Evolutionary conservation across 2,888 invertebrate species (phyloP).

Genomic region (Lymantria monacha): DNA sequence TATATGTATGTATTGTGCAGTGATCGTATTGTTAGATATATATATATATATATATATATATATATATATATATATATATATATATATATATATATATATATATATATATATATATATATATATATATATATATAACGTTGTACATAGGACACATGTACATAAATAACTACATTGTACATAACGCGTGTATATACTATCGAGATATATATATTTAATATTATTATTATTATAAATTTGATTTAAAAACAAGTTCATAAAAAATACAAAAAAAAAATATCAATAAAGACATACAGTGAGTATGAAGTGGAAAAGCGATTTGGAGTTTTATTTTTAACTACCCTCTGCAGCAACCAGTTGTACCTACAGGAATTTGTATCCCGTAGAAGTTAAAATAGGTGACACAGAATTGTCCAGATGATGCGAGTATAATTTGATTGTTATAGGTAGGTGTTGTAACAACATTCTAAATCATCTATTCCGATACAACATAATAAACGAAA

Average conservation of each 20-base stretch:
- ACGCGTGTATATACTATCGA: slow-evolving; percentile 72
- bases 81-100: no score
- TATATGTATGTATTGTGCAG: slow-evolving; percentile 43
- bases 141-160: slow-evolving; percentile 53
- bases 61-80: no score
- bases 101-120: no score
- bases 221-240: slow-evolving; percentile 75
- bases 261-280: slow-evolving; percentile 65
- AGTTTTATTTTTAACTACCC: slow-evolving; percentile 41
- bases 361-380: no score
- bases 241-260: slow-evolving; percentile 73
- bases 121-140: no score
- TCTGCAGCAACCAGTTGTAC: neutral
- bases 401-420: no score
- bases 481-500: no score
- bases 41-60: no score
- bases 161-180: slow-evolving; percentile 66
- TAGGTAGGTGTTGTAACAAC: no score
- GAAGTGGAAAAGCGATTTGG: slow-evolving; percentile 68
- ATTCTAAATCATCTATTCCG: no score
- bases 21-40: slow-evolving; percentile 33
- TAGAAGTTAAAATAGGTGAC: no score
- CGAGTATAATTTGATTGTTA: no score
- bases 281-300: slow-evolving; percentile 80
- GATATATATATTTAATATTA: slow-evolving; percentile 75